Evolutionary conservation across 2,113 vertebrate species (phyloP).

Genomic region (Microtus montanus): DNA sequence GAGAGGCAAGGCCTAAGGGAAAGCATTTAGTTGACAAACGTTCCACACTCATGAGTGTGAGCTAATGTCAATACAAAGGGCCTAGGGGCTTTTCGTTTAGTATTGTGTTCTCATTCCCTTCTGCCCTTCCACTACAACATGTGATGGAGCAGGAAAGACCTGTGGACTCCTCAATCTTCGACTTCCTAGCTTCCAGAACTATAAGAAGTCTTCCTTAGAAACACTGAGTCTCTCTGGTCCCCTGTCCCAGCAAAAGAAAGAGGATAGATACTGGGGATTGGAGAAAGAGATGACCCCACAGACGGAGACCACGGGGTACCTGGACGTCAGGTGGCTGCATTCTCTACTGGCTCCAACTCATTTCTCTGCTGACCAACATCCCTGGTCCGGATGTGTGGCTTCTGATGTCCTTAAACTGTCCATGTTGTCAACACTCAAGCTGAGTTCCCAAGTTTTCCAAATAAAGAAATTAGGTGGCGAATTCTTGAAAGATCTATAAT

Average conservation of each 20-base stretch:
- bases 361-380: not conserved
- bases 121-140: not conserved
- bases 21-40: not conserved
- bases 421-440: not conserved
- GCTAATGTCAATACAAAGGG: not conserved
- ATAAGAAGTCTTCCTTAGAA: not conserved
- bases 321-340: fast-evolving
- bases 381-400: not conserved
- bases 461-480: not conserved
- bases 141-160: not conserved
- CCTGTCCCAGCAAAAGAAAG: not conserved
- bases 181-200: not conserved
- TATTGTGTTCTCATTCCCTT: not conserved
- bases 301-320: not conserved
- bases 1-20: not conserved
- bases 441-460: not conserved
- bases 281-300: not conserved
- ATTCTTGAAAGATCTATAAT: conserved; percentile 38
- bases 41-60: not conserved
- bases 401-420: not conserved
- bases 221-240: not conserved
- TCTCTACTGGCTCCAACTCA: not conserved
- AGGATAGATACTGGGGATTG: not conserved
- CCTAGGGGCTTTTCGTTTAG: not conserved
- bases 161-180: not conserved